phyloP scores from a whole-genome alignment of 1,140 invertebrate species.

The Zaprionus inermis region DNA sequence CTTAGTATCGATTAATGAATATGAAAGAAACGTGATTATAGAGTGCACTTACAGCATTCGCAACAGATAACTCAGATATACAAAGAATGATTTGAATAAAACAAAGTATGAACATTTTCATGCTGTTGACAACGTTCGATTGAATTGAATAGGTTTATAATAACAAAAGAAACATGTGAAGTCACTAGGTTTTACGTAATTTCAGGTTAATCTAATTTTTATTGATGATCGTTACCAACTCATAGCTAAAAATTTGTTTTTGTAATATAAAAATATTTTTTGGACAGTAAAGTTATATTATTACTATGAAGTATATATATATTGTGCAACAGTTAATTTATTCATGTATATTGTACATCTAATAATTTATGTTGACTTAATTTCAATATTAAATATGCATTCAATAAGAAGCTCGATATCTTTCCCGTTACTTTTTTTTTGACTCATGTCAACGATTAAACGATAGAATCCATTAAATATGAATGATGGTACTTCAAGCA shows the following conservation, averaged over 20 bases:
- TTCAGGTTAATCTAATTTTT: constrained; percentile 9
- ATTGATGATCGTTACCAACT: constrained; percentile 14
- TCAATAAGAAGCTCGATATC: constrained; percentile 19
- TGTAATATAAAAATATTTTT: not conserved
- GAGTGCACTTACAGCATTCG: constrained; percentile 43
- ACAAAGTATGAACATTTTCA: constrained; percentile 36
- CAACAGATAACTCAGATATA: not conserved
- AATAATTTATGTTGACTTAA: constrained; percentile 25
- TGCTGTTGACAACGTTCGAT: constrained; percentile 15
- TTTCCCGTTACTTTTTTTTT: not conserved
- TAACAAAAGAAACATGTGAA: not conserved
- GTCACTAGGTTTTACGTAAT: not conserved
- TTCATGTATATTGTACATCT: too few relatives aligned
- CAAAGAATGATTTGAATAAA: constrained; percentile 16
- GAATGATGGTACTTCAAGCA: constrained; percentile 37
- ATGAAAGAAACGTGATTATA: not conserved
- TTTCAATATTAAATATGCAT: constrained; percentile 29
- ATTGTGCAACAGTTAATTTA: too few relatives aligned
- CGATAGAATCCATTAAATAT: constrained; percentile 35
- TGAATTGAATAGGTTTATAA: constrained; percentile 5
- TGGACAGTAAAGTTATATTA: not conserved
- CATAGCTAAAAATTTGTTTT: not conserved
- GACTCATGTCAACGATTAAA: constrained; percentile 25
- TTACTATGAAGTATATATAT: too few relatives aligned
- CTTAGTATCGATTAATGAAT: constrained; percentile 16